Conservation (phyloP, 2,888 invertebrate species). For the Nemapogon koenigi region DNA sequence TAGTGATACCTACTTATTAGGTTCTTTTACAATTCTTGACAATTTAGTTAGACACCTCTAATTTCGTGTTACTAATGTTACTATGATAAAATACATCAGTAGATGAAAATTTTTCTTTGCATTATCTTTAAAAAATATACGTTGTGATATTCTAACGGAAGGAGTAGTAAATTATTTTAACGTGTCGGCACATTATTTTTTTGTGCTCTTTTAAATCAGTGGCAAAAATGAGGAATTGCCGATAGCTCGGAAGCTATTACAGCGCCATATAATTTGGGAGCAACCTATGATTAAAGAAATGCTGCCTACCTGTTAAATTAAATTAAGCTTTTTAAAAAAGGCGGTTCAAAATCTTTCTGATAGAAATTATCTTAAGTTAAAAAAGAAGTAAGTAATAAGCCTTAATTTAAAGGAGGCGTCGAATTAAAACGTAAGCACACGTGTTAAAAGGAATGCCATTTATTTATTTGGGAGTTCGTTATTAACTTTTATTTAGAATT, state of each 20-base stretch:
- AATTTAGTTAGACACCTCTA: no score
- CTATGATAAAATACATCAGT: no score
- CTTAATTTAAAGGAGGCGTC: conserved; percentile 47
- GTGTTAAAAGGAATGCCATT: conserved; percentile 31
- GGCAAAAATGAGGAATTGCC: conserved; percentile 61
- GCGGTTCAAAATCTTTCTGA: conserved; percentile 39
- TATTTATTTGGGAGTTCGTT: not conserved
- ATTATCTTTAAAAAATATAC: no score
- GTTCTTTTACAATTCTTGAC: no score
- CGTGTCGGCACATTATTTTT: conserved; percentile 2
- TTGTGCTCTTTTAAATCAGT: conserved; percentile 30
- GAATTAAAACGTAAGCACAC: conserved; percentile 36
- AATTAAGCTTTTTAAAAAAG: conserved; percentile 60
- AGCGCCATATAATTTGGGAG: conserved; percentile 53
- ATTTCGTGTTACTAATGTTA: no score
- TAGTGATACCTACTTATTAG: no score
- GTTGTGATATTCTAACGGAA: no score
- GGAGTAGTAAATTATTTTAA: no score
- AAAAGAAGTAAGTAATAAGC: conserved; percentile 34
- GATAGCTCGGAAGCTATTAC: conserved; percentile 58
- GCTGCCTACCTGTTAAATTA: conserved; percentile 64
- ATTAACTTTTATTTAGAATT: not conserved
- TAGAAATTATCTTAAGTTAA: conserved; percentile 36
- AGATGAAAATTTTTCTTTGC: no score
- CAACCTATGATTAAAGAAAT: conserved; percentile 59